These are phyloP conservation scores for Paradoxurus hermaphroditus DNA, from an alignment of 2,113 vertebrate genomes.

Conservation along the genomic window DNA sequence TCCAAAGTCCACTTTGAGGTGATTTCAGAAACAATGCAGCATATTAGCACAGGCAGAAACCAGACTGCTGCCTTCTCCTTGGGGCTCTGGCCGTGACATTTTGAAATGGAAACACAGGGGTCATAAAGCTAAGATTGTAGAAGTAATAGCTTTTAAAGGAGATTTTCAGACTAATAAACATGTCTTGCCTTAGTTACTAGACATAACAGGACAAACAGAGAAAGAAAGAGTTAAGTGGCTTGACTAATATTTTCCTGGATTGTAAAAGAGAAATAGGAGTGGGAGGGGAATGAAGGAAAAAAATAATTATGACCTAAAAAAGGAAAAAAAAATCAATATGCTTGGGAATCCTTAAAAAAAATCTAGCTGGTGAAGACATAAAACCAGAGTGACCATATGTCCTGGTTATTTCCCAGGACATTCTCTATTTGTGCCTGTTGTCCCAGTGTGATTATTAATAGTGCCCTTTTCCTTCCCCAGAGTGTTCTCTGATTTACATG, in stretches of 20 bases:
- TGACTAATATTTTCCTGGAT: not conserved
- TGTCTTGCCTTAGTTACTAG: not conserved
- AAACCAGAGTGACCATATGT: not conserved
- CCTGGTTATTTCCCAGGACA: not conserved
- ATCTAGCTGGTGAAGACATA: not conserved
- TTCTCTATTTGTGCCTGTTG: not conserved
- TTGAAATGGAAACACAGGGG: constrained; percentile 1
- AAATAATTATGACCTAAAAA: not conserved
- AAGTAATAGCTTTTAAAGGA: constrained; percentile 31
- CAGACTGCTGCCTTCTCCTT: not conserved
- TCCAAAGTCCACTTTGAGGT: not conserved
- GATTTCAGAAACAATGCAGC: not conserved
- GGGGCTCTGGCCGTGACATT: not conserved
- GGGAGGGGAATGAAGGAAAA: not conserved
- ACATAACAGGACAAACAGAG: not conserved
- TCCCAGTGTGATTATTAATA: not conserved
- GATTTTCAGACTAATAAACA: constrained; percentile 16
- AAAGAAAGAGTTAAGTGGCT: not conserved
- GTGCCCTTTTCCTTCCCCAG: not conserved
- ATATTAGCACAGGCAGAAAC: not conserved
- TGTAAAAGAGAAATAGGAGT: not conserved
- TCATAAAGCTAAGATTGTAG: not conserved
- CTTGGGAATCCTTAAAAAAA: constrained; percentile 25
- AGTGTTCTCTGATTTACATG: not conserved
- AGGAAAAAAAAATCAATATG: not conserved